Evolutionary conservation across 2,888 invertebrate species (phyloP).

Genomic region (Xanthia togata): DNA sequence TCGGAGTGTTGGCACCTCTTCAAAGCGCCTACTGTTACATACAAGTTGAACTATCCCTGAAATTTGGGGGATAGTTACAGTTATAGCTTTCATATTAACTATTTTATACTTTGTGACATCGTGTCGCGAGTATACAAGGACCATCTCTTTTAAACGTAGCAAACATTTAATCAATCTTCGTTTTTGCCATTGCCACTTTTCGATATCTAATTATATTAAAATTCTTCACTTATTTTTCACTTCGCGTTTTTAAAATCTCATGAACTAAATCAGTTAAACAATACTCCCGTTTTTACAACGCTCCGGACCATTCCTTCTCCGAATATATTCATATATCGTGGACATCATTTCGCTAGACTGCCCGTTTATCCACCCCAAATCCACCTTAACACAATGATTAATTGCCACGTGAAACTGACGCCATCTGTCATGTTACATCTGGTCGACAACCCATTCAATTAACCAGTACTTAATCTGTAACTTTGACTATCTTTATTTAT

Average conservation of each 20-base stretch:
- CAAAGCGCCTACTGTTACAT: conserved; percentile 67
- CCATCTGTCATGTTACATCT: conserved; percentile 22
- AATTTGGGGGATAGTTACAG: conserved; percentile 54
- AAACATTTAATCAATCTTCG: not conserved
- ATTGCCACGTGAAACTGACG: conserved; percentile 13
- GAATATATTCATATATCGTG: conserved; percentile 5
- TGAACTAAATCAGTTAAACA: not conserved
- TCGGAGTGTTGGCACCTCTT: conserved; percentile 74
- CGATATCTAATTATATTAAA: not conserved
- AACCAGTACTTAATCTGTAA: conserved; percentile 21
- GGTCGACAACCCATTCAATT: not conserved
- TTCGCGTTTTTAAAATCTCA: not conserved
- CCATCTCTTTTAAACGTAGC: not conserved
- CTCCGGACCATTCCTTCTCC: not conserved
- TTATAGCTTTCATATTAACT: conserved; percentile 44
- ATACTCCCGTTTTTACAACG: not conserved
- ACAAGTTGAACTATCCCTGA: conserved; percentile 52
- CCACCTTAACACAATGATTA: conserved; percentile 32
- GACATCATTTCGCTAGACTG: not conserved
- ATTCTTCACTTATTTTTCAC: not conserved
- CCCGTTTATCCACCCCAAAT: conserved; percentile 9
- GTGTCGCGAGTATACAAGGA: not conserved
- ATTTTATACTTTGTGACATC: conserved; percentile 3
- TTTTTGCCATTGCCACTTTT: not conserved
- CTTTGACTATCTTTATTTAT: not conserved